Evolutionary conservation across 2,888 invertebrate genomes (phyloP).

Genomic region (Monochamus alternatus): DNA sequence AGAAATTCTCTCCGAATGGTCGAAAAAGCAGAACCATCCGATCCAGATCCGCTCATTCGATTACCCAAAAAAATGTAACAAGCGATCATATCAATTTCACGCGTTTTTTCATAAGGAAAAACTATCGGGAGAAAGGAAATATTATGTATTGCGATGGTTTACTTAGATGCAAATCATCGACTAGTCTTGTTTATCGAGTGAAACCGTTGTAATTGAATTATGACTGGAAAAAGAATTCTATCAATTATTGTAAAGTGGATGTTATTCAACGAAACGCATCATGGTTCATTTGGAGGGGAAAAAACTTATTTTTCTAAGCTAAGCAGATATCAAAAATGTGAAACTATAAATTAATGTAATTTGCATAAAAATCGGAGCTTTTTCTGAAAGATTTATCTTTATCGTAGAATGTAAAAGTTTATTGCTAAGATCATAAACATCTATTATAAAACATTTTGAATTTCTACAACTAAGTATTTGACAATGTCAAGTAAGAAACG

Average conservation of each 20-base stretch:
- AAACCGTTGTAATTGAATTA: conserved; percentile 15
- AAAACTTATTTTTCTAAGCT: neutral
- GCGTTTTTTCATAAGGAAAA: conserved; percentile 7
- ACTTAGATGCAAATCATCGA: conserved; percentile 3
- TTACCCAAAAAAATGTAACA: no score
- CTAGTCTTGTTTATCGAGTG: conserved; percentile 19
- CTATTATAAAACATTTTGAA: no score
- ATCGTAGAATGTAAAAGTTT: no score
- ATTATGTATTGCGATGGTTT: conserved; percentile 22
- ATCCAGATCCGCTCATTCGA: no score
- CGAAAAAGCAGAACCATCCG: no score
- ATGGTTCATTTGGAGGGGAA: neutral
- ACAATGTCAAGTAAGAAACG: neutral
- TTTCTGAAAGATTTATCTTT: no score
- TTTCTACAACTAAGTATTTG: neutral
- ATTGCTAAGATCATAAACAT: no score
- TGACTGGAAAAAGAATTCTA: neutral
- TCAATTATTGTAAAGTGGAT: conserved; percentile 8
- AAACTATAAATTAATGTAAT: no score
- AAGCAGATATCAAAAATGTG: no score
- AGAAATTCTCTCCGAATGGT: no score
- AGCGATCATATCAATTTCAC: no score
- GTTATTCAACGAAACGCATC: neutral
- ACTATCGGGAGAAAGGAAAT: conserved; percentile 17
- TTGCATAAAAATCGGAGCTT: no score